phyloP scores from a whole-genome alignment of 2,888 invertebrate genomes.

The Sarcophaga variegata region DNA sequence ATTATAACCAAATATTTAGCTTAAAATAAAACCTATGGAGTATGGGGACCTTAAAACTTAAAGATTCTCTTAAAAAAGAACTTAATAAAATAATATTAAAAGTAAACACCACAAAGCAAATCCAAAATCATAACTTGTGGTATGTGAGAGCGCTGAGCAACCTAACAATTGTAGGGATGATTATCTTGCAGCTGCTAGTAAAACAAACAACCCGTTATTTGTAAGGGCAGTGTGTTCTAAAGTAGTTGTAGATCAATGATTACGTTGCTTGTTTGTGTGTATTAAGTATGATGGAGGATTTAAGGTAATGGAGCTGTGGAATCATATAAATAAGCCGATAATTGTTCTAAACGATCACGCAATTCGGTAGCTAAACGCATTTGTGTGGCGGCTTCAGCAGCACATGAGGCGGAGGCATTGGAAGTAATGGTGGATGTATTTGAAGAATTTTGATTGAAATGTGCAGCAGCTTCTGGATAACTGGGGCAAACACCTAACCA shows the following conservation, averaged over 20 bases:
- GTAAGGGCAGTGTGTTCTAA: neutral
- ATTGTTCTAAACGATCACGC: conserved; percentile 83
- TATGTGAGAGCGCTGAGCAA: neutral
- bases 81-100: conserved; percentile 37
- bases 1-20: conserved; percentile 16
- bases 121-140: conserved; percentile 44
- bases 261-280: neutral
- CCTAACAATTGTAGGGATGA: neutral
- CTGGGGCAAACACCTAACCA: conserved; percentile 87
- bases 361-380: conserved; percentile 83
- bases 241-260: neutral
- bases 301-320: conserved; percentile 43
- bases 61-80: conserved; percentile 58
- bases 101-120: conserved; percentile 44
- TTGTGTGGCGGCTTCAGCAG: conserved; percentile 78
- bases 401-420: conserved; percentile 72
- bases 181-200: neutral
- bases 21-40: conserved; percentile 44
- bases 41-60: conserved; percentile 48
- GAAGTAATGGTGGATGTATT: conserved; percentile 68
- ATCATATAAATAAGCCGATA: conserved; percentile 78
- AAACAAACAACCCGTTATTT: neutral
- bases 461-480: conserved; percentile 79
- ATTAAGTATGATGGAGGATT: conserved; percentile 48
- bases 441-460: conserved; percentile 72